A percentile compares a stretch with the other conserved stretches of the same genome.
These are phyloP conservation scores for Limnodromus scolopaceus DNA, from an alignment of 2,797 vertebrate genomes.

Conservation along the genomic window DNA sequence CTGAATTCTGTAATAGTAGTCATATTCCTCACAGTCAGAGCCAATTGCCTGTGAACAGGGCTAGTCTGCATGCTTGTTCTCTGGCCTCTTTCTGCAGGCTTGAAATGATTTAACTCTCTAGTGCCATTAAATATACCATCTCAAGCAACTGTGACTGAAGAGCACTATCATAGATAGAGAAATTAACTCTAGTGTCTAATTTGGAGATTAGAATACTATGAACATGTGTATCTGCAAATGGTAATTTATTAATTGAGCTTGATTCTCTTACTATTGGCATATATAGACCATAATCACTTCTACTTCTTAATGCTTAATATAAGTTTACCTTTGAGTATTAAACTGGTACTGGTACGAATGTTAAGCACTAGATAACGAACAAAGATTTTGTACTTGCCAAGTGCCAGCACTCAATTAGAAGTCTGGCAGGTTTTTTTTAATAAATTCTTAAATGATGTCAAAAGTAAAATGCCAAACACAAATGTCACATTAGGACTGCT, in stretches of 20 bases:
- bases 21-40: neutral
- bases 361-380: neutral
- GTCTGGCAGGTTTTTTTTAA: neutral
- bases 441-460: neutral
- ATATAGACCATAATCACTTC: neutral
- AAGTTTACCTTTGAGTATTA: neutral
- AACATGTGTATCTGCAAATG: neutral
- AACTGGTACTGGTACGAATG: neutral
- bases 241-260: slow-evolving; percentile 2
- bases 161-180: neutral
- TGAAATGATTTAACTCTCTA: neutral
- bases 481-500: neutral
- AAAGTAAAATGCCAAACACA: neutral
- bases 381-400: neutral
- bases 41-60: fast-evolving
- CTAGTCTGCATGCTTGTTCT: neutral
- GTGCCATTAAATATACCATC: neutral
- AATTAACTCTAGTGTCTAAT: neutral
- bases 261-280: neutral
- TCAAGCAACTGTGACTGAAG: neutral
- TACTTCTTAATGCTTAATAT: neutral
- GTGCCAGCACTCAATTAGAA: neutral
- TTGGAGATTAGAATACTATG: neutral
- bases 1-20: neutral
- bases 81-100: neutral